Percentiles rank a stretch among this genome's conserved stretches.
phyloP scores from a whole-genome alignment of 2,888 invertebrate species.

The Scotopteryx bipunctaria region DNA sequence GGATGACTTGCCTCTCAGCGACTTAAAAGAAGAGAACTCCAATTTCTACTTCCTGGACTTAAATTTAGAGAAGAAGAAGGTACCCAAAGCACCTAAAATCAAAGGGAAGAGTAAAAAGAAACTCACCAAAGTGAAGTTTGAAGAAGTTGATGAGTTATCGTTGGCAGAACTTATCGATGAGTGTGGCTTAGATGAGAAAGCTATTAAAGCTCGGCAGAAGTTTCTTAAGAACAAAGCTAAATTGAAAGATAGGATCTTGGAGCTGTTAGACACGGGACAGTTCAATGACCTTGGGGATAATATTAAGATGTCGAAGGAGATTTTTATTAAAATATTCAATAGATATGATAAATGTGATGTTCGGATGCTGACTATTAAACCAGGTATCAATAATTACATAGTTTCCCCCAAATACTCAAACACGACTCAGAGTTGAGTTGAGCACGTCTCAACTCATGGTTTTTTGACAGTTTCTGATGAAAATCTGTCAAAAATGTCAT shows the following conservation, averaged over 20 bases:
- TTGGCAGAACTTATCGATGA: constrained; percentile 16
- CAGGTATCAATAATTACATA: too few relatives aligned
- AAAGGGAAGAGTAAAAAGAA: constrained; percentile 1
- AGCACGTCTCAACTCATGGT: too few relatives aligned
- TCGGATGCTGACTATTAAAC: constrained; percentile 23
- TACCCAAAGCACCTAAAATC: neutral
- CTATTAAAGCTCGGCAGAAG: constrained; percentile 18
- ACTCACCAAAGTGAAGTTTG: constrained; percentile 9
- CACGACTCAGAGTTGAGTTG: too few relatives aligned
- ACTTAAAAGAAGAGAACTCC: constrained; percentile 16
- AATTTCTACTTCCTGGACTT: constrained; percentile 5
- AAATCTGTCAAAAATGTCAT: too few relatives aligned
- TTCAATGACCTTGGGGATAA: constrained; percentile 20
- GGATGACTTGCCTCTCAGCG: constrained; percentile 18
- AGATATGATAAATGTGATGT: constrained; percentile 26
- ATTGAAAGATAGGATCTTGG: constrained; percentile 20
- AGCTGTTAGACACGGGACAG: constrained; percentile 12
- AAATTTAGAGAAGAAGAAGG: neutral
- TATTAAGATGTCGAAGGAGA: constrained; percentile 22
- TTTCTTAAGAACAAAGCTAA: constrained; percentile 23
- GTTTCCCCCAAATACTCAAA: too few relatives aligned
- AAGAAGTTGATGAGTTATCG: constrained; percentile 19
- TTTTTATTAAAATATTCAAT: constrained; percentile 23
- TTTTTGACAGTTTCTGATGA: too few relatives aligned
- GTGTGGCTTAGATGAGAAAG: constrained; percentile 11